Base-by-base conservation (phyloP, 1,140 invertebrate genomes). In the Odontomachus brunneus region DNA sequence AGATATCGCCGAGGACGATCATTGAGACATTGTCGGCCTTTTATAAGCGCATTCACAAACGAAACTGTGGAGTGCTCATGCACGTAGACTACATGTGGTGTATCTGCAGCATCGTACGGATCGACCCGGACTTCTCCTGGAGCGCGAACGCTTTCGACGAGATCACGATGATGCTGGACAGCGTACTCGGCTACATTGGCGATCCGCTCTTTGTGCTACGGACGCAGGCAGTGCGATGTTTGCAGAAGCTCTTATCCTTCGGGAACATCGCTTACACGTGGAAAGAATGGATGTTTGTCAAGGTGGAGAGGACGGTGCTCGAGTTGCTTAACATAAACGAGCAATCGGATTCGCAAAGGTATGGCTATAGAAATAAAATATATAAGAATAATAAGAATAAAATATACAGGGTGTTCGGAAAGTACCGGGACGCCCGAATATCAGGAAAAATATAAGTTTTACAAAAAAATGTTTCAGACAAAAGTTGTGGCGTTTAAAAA, bases 161-260 rank as follows among this genome's bases (percentile, higher is more conserved):
- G 51, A 87, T 86, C 67, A 29, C 84, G 19, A 44, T 73, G 5
- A 48, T 92, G 26, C 57, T 92, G 5, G 72, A 91, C 49, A 84
- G 88, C 15, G 66, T 94, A 3, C 88, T 93, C 3, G 14, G 17
- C 26, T 80, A 86, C 83, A 65, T 94, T 92, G 82, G 63, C 94
- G 14, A 87, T 67, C 0, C 93, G 84, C 86, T 84, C 91, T 33
- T 94, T 91, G 80, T 92, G 14, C 91, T 95, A 2, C 89, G 94
- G 22, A 89, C 94, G 33, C 87, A 93, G 83, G 89, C 91, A 3
- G 84, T 95, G 1, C 90, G 88, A 66, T 90, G 90, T 72, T n/a
- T 91, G 26, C 55, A 93, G 88, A 67, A 91, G 65, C 80, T 93
- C 69, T 91, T 91, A 72, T 72, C 87, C 60, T 82, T 82, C 29